These are phyloP conservation scores for Hyalella azteca DNA, from an alignment of 2,888 invertebrate genomes.

Conservation along the genomic window DNA sequence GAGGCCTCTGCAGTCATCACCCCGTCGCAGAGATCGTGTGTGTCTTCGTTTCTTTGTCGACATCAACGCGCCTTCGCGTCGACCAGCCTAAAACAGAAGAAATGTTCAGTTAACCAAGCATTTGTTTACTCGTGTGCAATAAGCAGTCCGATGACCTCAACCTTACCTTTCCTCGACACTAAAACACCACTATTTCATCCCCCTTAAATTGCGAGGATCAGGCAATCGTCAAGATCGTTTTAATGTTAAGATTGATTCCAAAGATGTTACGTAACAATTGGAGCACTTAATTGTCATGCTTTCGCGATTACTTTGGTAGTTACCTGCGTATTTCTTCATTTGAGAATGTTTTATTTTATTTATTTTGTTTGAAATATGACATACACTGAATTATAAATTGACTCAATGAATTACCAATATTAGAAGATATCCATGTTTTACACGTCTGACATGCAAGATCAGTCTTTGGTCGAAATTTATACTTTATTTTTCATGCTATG, in stretches of 20 bases:
- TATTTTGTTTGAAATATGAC: background rate
- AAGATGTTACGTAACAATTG: conserved; percentile 9
- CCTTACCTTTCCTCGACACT: background rate
- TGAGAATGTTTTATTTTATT: background rate
- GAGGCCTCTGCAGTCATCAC: no score
- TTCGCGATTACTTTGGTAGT: background rate
- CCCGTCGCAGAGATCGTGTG: background rate
- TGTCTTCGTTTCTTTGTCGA: background rate
- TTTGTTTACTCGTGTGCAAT: background rate
- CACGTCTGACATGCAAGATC: no score
- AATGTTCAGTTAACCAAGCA: background rate
- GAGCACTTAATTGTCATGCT: background rate
- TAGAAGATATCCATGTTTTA: no score
- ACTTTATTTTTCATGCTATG: no score
- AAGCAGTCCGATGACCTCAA: background rate
- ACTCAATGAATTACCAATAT: background rate
- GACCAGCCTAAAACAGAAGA: no score
- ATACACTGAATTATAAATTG: background rate
- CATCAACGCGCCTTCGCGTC: background rate
- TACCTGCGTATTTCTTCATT: background rate
- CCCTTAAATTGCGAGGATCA: background rate
- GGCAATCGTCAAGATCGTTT: conserved; percentile 24
- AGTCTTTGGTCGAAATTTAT: no score
- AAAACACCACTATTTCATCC: background rate
- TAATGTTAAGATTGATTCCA: conserved; percentile 34